Evolutionary conservation across 1,140 invertebrate species (phyloP).

Genomic region (Drosophila orosa): DNA sequence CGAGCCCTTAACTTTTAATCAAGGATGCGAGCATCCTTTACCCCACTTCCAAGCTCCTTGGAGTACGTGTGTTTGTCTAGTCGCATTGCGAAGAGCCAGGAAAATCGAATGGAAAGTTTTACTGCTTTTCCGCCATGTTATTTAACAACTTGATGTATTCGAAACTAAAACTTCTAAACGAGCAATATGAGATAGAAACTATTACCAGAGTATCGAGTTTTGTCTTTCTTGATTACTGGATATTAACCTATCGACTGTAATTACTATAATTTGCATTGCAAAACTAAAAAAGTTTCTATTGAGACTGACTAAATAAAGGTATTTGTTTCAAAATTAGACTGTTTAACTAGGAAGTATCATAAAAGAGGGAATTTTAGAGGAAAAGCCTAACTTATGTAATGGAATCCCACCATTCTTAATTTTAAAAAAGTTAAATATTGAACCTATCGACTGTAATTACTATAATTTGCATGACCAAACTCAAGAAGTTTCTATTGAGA

Average conservation of each 20-base stretch:
- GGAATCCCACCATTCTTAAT: no score
- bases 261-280: slow-evolving; percentile 11
- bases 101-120: slow-evolving; percentile 27
- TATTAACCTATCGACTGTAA: slow-evolving; percentile 8
- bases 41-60: not conserved
- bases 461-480: slow-evolving; percentile 7
- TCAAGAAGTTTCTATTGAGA: not conserved
- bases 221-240: not conserved
- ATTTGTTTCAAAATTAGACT: not conserved
- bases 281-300: not conserved
- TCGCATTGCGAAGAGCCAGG: slow-evolving; percentile 1
- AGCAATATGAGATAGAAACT: not conserved
- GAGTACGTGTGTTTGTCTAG: slow-evolving; percentile 13
- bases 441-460: slow-evolving; percentile 11
- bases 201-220: not conserved
- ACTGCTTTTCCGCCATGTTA: slow-evolving; percentile 1
- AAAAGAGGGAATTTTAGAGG: no score
- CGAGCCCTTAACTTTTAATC: slow-evolving; percentile 59
- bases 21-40: slow-evolving; percentile 27
- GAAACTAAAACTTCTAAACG: slow-evolving; percentile 10
- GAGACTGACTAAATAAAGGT: not conserved
- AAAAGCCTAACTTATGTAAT: no score
- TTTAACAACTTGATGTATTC: slow-evolving; percentile 29
- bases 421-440: no score
- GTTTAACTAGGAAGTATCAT: no score